Base-by-base conservation (phyloP, 2,113 vertebrate genomes). In the Phalacrocorax carbo region DNA sequence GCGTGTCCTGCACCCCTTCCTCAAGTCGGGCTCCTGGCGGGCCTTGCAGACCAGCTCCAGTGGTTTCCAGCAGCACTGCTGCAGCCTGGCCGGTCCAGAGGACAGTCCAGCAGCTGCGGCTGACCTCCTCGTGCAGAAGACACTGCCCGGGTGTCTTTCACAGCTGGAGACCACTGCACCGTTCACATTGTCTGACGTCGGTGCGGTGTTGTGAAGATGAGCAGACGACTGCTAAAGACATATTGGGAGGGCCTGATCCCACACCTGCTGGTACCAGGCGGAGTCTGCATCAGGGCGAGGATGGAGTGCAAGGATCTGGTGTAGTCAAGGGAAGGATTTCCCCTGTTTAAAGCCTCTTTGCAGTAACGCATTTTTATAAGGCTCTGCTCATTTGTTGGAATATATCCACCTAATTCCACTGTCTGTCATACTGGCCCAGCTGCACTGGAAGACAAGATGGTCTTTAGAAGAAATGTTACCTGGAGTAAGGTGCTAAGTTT, bases 241-340 rank as follows among this genome's bases (percentile, higher is more conserved):
- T 48, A 48, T 48, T 20, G 46, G 46, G 46, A 48, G 46, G 46
- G 46, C 18, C 46, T 48, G 46, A 48, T 48, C 46, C 46, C 20
- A 48, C 46, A 48, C 46, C 18, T 48, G 46, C 46, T 20, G 46
- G 19, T 48, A 20, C 46, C 46, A 48, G 46, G 19, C 18, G 46
- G 4, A 48, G 46, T 48, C 46, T 48, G 46, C 46, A 23, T 30
- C 25, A 23, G 61, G 38, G 49, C 0, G 0, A 65, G 38, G 25
- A 25, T 17, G 52, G 18, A 69, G 21, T 8, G 5, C 15, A 30
- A 48, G 60, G 13, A 10, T 27, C 23, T 49, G 49, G 5, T 32
- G 55, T 22, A 29, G 11, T n/a, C 38, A 32, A 0, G 0, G 36
- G 15, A 81, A 94, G 17, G 22, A n/a, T 70, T 81, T 69, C 20